Evolutionary conservation across 1,140 invertebrate genomes (phyloP).

Genomic region (Drosophila pectinifera): DNA sequence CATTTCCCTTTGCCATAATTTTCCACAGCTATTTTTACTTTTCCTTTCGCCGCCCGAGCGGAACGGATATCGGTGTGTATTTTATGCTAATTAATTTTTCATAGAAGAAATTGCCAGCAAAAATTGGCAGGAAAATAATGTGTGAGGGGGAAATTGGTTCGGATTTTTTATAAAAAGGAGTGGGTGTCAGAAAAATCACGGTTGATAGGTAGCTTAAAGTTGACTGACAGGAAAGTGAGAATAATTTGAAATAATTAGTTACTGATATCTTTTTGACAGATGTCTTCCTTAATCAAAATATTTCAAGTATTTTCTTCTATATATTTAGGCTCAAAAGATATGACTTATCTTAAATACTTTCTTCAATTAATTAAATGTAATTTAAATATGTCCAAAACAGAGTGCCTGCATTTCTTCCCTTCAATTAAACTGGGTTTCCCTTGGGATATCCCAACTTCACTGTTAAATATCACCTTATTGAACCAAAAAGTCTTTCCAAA

Average conservation of each 20-base stretch:
- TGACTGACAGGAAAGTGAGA: not conserved
- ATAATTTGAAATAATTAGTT: no score
- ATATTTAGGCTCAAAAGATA: no score
- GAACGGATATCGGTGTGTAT: slow-evolving; percentile 48
- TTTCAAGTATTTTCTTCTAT: no score
- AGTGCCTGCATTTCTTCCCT: no score
- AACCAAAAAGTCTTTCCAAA: not conserved
- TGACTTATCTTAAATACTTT: not conserved
- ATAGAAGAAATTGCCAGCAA: not conserved
- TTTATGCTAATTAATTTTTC: slow-evolving; percentile 66
- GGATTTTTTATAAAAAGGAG: no score
- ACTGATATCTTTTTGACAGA: no score
- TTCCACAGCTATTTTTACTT: slow-evolving; percentile 41
- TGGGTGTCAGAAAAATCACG: not conserved
- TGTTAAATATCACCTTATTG: not conserved
- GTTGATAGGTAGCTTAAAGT: slow-evolving; percentile 2
- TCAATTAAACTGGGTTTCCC: slow-evolving; percentile 4
- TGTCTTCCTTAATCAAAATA: no score
- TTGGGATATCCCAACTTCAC: not conserved
- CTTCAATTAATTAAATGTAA: not conserved
- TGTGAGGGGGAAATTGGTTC: no score
- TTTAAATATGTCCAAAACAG: not conserved
- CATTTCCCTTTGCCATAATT: slow-evolving; percentile 37
- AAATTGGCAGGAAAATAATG: no score
- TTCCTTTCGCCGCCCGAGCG: slow-evolving; percentile 20